These are phyloP conservation scores for Labia minor DNA, from an alignment of 2,888 invertebrate genomes.

Conservation along the genomic window DNA sequence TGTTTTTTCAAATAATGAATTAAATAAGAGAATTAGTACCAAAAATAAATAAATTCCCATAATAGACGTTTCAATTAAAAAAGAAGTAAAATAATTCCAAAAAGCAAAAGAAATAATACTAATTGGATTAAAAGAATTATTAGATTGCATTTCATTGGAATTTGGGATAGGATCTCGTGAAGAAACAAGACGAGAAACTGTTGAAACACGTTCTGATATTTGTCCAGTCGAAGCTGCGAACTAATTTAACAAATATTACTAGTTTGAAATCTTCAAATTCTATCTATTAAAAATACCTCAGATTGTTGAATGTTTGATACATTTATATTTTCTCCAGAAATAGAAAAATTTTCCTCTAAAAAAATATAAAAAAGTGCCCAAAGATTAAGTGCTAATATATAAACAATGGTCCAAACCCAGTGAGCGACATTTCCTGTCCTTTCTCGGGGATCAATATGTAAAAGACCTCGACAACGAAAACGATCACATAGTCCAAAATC, in stretches of 20 bases:
- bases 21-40: too few species aligned
- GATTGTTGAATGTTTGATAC: background rate
- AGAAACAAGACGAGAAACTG: constrained; percentile 43
- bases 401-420: constrained; percentile 46
- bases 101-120: background rate
- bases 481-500: constrained; percentile 51
- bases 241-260: background rate
- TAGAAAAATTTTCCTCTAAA: constrained; percentile 35
- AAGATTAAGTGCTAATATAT: constrained; percentile 42
- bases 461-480: constrained; percentile 46
- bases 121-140: background rate
- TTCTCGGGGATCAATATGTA: constrained; percentile 35
- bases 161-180: constrained; percentile 37
- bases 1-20: background rate
- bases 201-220: constrained; percentile 33
- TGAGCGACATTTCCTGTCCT: constrained; percentile 38
- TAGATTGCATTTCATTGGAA: constrained; percentile 21
- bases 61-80: background rate
- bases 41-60: background rate
- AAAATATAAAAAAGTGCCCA: constrained; percentile 44
- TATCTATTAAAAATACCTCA: background rate
- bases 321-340: constrained; percentile 18
- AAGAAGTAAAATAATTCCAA: background rate
- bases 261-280: too few species aligned
- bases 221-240: background rate